Base-by-base conservation (phyloP, 2,888 invertebrate genomes). In the Eilema griseolum region DNA sequence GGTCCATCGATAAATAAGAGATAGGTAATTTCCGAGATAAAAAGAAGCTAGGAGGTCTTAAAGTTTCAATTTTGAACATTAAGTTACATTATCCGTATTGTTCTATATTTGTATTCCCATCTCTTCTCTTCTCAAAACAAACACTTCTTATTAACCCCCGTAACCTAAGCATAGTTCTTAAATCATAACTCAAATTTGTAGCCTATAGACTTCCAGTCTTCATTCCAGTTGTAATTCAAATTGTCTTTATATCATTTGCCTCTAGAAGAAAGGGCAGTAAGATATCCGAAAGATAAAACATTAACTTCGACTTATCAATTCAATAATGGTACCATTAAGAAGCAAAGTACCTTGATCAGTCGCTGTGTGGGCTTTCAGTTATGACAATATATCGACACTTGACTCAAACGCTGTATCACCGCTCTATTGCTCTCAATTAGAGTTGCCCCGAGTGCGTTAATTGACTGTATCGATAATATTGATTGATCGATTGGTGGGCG, bases 391-490 rank as follows among this genome's bases (percentile, higher is more conserved):
- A 72, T 70, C 82, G 75, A 75, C 61, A 69, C 72, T 78, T 77
- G 78, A 81, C 78, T 79, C 75, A 74, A 78, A 77, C 67, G 85
- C 84, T 80, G 77, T 74, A 82, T 83, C 81, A 82, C 83, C 77
- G 78, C 83, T 82, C 83, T 80, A 86, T 88, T 86, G 82, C 80
- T 83, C 77, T 84, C 88, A 88, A 89, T 90, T 88, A 89, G 85
- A 81, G 87, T 71, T 85, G 85, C 81, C 86, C 86, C 84, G 86
- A 85, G 83, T 79, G 84, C 76, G 83, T 87, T 88, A 92, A 92
- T 92, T 92, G 91, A 89, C 80, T 83, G 84, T 90, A 89, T 93
- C 92, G 92, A 93, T 93, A 91, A 93, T 92, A 92, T 92, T 93
- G 94, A 95, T 94, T 93, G 94, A 94, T 94, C 86, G 90, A 89